phyloP scores from a whole-genome alignment of 2,888 invertebrate genomes.

The Leucozona laternaria region DNA sequence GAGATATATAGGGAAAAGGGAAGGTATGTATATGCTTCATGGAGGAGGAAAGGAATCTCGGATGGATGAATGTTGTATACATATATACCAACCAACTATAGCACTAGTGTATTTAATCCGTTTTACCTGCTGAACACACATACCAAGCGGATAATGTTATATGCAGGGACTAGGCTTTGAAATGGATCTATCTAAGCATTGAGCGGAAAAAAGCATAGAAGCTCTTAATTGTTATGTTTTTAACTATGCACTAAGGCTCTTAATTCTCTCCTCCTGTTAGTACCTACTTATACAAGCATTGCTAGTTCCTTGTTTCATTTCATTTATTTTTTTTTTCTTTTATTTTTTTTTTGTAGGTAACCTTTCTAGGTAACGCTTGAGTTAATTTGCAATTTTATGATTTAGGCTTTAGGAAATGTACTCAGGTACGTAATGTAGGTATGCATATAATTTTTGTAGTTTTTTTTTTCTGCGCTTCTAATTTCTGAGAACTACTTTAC shows the following conservation, averaged over 20 bases:
- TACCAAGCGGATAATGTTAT: slow-evolving; percentile 55
- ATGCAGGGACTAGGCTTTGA: slow-evolving; percentile 35
- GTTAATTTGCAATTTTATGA: slow-evolving; percentile 43
- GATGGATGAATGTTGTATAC: slow-evolving; percentile 26
- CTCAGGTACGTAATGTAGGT: background rate
- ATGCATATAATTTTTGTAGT: slow-evolving; percentile 14
- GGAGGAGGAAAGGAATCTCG: slow-evolving; percentile 24
- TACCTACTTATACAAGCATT: slow-evolving; percentile 40
- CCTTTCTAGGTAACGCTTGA: slow-evolving; percentile 35
- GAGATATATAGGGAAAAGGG: background rate
- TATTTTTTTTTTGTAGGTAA: background rate
- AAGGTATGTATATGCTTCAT: background rate
- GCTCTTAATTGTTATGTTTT: slow-evolving; percentile 47
- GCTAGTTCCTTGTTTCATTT: slow-evolving; percentile 9
- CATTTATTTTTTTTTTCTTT: background rate
- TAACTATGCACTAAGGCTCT: slow-evolving; percentile 40
- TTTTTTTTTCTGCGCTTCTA: slow-evolving; percentile 1
- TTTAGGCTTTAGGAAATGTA: slow-evolving; percentile 42
- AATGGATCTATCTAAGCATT: slow-evolving; percentile 43
- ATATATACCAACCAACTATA: slow-evolving; percentile 1
- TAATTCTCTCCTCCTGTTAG: slow-evolving; percentile 37
- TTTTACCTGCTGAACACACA: slow-evolving; percentile 44
- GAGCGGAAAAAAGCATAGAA: slow-evolving; percentile 42
- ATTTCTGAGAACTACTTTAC: slow-evolving; percentile 9
- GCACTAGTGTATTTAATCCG: slow-evolving; percentile 49